Base-by-base conservation (phyloP, 92 coral and sea anemone species). In the Pocillopora grandis region DNA sequence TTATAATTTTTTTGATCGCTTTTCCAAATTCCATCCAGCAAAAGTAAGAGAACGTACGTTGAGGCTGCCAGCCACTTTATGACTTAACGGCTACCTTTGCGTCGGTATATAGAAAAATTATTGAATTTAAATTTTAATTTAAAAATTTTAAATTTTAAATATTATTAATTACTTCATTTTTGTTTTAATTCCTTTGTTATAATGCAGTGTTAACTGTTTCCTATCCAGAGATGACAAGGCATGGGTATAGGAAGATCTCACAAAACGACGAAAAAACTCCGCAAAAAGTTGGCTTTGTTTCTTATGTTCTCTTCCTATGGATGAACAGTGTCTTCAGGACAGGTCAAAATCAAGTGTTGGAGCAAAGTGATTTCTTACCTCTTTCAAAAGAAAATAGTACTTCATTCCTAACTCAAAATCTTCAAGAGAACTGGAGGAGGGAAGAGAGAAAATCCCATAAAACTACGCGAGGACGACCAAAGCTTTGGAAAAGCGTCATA, bases 401-500 rank as follows among this genome's bases (percentile, higher is more conserved):
- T 12, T 70, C 21, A 16, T 16, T 70, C 33, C 21, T 70, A 20
- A 70, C 57, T 6, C 52, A 70, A 15, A 9, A 70, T 52, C 74
- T 70, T 36, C 74, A 70, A 37, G 20, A 18, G 42, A 33, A 35
- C 74, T 70, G 74, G 74, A 37, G 42, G 55, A 74, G 19, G 17
- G 78, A 74, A 58, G 36, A 11, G 9, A 20, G 33, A 74, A 52
- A 74, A 11, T 74, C 36, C 63, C 14, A 52, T 5, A 5, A 1
- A 74, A 74, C n/a, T 37, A 27, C 27, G 27, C 12, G 55, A 55
- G 21, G 56, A 74, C 52, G 18, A 12, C 63, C 78, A 3, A 74
- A 74, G 12, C 78, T 74, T n/a, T 74, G 78, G 78, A 74, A 74
- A 58, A 55, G 63, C 36, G 18, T 74, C 78, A 20, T 74, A 27